Evolutionary conservation across 2,888 invertebrate species (phyloP), one percentile per base, ranked within the genome.

Genomic region (Pemphredon lugubris): DNA sequence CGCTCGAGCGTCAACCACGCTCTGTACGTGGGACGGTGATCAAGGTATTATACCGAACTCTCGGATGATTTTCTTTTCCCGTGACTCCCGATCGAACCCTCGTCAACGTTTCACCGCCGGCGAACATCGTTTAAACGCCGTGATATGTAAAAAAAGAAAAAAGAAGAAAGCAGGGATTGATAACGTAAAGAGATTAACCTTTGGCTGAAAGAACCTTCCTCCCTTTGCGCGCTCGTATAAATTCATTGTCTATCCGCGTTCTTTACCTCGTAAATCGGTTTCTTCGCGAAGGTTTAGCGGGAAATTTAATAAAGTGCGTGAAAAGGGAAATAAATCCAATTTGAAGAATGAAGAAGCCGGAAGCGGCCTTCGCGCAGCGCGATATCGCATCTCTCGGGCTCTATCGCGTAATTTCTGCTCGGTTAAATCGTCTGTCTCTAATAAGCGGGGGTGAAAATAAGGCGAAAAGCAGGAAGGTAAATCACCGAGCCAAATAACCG

Each of bases 1-100:
- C 34, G 21, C 47, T 54, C 48, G 37, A 51, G 13, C 44, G 48
- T n/a, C n/a, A n/a, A n/a, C n/a, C n/a, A n/a, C n/a, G n/a, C n/a
- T 55, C 16, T 2, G 3, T 20, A 26, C 30, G 13, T 37, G 37
- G 4, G 4, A n/a, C 37, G 37, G 11, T 9, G n/a, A 11, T 37
- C n/a, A 37, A 4, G 13, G 37, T 0, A 11, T 7, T 13, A n/a
- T 37, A n/a, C 4, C n/a, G 37, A 13, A 11, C 13, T 11, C 9
- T 11, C n/a, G 7, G n/a, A n/a, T 37, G 13, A 13, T 9, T 9
- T n/a, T 13, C n/a, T n/a, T 4, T 11, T 37, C 4, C 37, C n/a
- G 4, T 2, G 37, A 37, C 37, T 37, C 13, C 37, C n/a, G 13
- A 11, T 37, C 37, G 37, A 37, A 37, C 37, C 37, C 37, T 37